Conservation (phyloP, 2,797 vertebrate species). For the Channallabes apus region DNA sequence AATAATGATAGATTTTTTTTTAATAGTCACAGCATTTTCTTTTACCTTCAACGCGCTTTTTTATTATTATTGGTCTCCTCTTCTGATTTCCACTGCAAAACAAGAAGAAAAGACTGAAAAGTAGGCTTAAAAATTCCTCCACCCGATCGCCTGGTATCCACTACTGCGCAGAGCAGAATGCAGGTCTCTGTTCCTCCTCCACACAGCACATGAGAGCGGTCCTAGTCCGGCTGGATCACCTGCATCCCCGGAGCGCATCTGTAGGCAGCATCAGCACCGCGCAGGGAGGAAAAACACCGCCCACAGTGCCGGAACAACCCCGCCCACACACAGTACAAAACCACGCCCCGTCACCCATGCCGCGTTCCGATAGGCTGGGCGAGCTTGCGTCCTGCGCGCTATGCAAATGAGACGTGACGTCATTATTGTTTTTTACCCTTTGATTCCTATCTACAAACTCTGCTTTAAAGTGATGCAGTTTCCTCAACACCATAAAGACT, state of each 20-base stretch:
- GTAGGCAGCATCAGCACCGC: constrained; percentile 61
- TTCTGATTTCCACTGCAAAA: constrained; percentile 14
- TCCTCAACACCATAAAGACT: not conserved
- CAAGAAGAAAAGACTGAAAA: constrained; percentile 7
- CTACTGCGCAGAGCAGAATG: constrained; percentile 56
- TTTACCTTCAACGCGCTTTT: constrained; percentile 41
- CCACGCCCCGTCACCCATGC: not conserved
- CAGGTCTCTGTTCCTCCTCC: constrained; percentile 65
- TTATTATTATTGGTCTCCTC: not conserved
- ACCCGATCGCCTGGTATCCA: constrained; percentile 61
- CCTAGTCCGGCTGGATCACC: constrained; percentile 70
- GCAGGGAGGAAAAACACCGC: constrained; percentile 47
- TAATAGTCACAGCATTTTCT: not conserved
- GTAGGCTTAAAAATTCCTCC: constrained; percentile 29
- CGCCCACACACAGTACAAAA: not conserved
- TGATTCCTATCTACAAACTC: not conserved
- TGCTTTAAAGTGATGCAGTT: not conserved
- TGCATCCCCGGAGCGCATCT: constrained; percentile 65
- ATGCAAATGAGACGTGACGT: not conserved
- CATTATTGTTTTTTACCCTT: not conserved
- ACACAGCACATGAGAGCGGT: constrained; percentile 67
- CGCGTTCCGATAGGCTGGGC: constrained; percentile 23
- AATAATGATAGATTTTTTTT: no score
- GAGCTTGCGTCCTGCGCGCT: not conserved
- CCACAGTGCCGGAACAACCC: not conserved